phyloP scores from a whole-genome alignment of 1,140 invertebrate genomes.

The Hermetia illucens region DNA sequence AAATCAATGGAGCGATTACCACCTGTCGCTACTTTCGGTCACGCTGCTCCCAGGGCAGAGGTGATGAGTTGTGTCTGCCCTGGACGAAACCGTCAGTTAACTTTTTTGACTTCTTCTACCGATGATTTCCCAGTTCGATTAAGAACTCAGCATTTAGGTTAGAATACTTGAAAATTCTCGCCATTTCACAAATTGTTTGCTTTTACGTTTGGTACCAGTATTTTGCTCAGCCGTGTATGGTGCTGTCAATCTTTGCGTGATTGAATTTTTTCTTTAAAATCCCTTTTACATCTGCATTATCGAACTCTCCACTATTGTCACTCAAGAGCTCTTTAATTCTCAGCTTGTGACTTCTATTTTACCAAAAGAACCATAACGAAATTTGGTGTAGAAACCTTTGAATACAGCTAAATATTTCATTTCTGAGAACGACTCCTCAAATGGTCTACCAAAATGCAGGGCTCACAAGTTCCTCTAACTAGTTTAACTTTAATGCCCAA shows the following conservation, averaged over 20 bases:
- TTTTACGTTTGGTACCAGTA: constrained; percentile 20
- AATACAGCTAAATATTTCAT: constrained; percentile 9
- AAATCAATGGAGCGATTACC: no score
- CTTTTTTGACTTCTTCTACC: no score
- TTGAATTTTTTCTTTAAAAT: constrained; percentile 14
- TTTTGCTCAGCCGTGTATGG: constrained; percentile 28
- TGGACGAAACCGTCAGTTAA: no score
- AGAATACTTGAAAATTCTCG: constrained; percentile 22
- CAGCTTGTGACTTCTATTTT: constrained; percentile 8
- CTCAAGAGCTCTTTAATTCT: constrained; percentile 9
- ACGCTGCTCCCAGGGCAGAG: no score
- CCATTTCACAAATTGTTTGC: constrained; percentile 24
- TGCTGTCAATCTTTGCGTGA: constrained; percentile 16
- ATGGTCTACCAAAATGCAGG: constrained; percentile 4
- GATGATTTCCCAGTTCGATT: constrained; percentile 14
- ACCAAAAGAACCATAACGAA: constrained; percentile 8
- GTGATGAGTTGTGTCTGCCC: no score
- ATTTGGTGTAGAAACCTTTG: constrained; percentile 10
- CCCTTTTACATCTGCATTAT: constrained; percentile 15
- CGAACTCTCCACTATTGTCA: constrained; percentile 22
- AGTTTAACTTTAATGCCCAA: no score
- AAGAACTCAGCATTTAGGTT: constrained; percentile 15
- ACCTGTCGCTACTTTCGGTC: no score
- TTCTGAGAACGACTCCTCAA: constrained; percentile 2
- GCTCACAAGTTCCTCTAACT: no score